Evolutionary conservation across 1,140 invertebrate genomes (phyloP).

Genomic region (Caenorhabditis briggsae): DNA sequence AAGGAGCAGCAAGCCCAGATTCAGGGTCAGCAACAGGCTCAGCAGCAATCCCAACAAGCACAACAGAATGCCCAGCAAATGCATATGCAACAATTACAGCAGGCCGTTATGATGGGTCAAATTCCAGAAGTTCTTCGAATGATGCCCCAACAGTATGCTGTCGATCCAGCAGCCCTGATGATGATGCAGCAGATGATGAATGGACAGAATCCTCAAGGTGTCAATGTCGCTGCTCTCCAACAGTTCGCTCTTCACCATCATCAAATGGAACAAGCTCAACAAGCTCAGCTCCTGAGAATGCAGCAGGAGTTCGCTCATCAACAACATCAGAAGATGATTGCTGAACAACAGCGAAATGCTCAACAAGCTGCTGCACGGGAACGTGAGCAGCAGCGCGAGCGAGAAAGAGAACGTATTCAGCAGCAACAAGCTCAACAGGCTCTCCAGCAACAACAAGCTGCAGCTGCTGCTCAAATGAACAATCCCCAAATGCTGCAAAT

Average conservation of each 20-base stretch:
- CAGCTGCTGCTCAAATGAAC: not conserved
- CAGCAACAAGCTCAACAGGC: slow-evolving; percentile 32
- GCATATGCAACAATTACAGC: slow-evolving; percentile 3
- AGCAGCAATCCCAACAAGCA: not conserved
- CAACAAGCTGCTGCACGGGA: not conserved
- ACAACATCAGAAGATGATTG: not conserved
- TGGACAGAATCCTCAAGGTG: not conserved
- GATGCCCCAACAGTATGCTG: not conserved
- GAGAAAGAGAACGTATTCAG: slow-evolving; percentile 21
- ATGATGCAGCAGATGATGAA: slow-evolving; percentile 10
- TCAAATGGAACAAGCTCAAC: slow-evolving; percentile 23
- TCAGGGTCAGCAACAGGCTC: not conserved
- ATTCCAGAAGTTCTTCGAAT: slow-evolving; percentile 1
- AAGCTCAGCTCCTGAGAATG: slow-evolving; percentile 27
- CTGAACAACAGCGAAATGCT: slow-evolving; percentile 19
- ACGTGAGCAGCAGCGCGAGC: slow-evolving; percentile 3
- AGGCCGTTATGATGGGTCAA: slow-evolving; percentile 10
- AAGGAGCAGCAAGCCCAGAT: slow-evolving; percentile 15
- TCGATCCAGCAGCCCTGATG: not conserved
- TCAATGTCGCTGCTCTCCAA: not conserved
- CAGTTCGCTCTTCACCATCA: slow-evolving; percentile 9
- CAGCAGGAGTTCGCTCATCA: slow-evolving; percentile 4
- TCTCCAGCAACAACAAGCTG: slow-evolving; percentile 9
- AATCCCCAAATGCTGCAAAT: slow-evolving; percentile 20
- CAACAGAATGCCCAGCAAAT: slow-evolving; percentile 13